phyloP scores from a whole-genome alignment of 2,797 vertebrate genomes.

The Carcharodon carcharias region DNA sequence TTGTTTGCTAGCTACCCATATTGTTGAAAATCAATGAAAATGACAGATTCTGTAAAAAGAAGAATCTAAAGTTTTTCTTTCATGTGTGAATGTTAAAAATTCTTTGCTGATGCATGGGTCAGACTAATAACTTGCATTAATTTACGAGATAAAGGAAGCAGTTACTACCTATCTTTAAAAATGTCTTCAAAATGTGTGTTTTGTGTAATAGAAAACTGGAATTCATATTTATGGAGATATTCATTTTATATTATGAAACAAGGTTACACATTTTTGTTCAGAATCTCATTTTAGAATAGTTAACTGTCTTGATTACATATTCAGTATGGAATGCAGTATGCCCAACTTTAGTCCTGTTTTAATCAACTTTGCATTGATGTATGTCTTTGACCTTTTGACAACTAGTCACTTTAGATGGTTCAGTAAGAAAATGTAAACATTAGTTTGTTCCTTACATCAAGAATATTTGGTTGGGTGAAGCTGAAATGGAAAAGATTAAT shows the following conservation, averaged over 20 bases:
- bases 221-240: not conserved
- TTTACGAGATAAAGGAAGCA: not conserved
- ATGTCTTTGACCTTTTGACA: conserved; percentile 38
- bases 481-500: conserved; percentile 38
- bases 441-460: conserved; percentile 37
- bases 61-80: not conserved
- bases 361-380: conserved; percentile 38
- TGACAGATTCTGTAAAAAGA: conserved; percentile 9
- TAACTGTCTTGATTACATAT: conserved; percentile 33
- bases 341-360: conserved; percentile 32
- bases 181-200: not conserved
- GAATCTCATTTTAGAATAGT: not conserved
- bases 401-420: conserved; percentile 35
- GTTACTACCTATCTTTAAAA: not conserved
- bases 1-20: not conserved
- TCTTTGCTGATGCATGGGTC: not conserved
- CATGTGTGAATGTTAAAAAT: not conserved
- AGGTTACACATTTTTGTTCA: not conserved
- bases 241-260: not conserved
- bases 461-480: conserved; percentile 34
- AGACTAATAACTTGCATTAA: not conserved
- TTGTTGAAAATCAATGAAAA: not conserved
- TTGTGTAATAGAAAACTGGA: conserved; percentile 4
- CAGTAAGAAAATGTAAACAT: conserved; percentile 38
- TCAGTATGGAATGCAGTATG: conserved; percentile 27